Base-by-base conservation (phyloP, 2,113 vertebrate species). In the Tauraco erythrolophus region DNA sequence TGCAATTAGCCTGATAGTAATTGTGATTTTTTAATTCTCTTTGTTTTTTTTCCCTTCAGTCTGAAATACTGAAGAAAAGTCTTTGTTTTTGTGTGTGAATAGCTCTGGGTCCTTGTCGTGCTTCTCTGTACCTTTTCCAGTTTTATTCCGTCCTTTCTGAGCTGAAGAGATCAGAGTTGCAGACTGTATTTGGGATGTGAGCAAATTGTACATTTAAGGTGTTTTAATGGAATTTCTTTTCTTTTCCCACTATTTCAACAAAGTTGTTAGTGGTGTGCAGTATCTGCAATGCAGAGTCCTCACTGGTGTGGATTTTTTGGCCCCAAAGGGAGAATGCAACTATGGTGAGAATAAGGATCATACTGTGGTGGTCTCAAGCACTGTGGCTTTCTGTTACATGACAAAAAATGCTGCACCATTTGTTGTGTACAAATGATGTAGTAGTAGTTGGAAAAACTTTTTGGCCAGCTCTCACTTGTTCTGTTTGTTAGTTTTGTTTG, bases 401-500 rank as follows among this genome's bases (percentile, higher is more conserved):
- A 19, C 70, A 27, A 62, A 77, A 92, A 72, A 61, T 19, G 60
- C 77, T 65, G 74, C 77, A 61, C 61, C 39, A 33, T 95, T 93
- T 80, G 74, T 82, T 89, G 77, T 83, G 84, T 57, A 64, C 31
- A 4, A 64, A 70, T 68, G 88, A 87, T 94, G 84, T 56, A 86
- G 83, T 41, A 61, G 39, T 75, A 91, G 51, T 87, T 92, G 92
- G 84, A 94, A 84, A 79, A 96, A 91, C 86, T 95, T 95, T 33
- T 91, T 96, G 94, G 91, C 92, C 53, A 50, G 89, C 87, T 89
- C 82, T 76, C 66, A 33, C 95, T 92, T 54, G 56, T 94, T 94
- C 88, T 95, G 91, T 89, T 97, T 94, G 92, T 95, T 95, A 88
- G 94, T 95, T 97, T 94, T 84, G 84, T 96, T 95, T 97, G 93